These are phyloP conservation scores for Labrus mixtus DNA, from an alignment of 2,113 vertebrate genomes.

Conservation along the genomic window DNA sequence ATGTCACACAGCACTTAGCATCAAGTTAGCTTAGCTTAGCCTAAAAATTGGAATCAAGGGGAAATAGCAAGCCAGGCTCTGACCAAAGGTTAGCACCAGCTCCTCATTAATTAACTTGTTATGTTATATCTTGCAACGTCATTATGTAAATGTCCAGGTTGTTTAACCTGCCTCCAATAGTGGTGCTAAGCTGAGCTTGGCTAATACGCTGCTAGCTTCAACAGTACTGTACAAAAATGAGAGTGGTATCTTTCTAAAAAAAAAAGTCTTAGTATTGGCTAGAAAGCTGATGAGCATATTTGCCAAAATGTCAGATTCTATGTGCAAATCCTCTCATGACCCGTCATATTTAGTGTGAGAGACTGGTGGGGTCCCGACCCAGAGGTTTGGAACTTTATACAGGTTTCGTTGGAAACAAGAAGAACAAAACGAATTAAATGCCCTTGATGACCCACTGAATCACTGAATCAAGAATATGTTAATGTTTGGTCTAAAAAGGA, in stretches of 20 bases:
- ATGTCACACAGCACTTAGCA: not conserved
- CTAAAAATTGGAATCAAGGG: not conserved
- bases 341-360: not conserved
- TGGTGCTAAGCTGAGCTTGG: not conserved
- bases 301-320: not conserved
- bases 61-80: too few relatives aligned
- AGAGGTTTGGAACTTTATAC: not conserved
- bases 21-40: not conserved
- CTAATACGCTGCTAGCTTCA: not conserved
- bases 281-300: too few relatives aligned
- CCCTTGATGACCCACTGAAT: not conserved
- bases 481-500: too few relatives aligned
- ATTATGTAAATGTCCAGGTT: not conserved
- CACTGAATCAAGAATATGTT: too few relatives aligned
- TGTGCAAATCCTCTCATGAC: not conserved
- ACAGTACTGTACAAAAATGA: not conserved
- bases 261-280: too few relatives aligned
- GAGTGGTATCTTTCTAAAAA: too few relatives aligned
- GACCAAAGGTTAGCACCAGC: not conserved
- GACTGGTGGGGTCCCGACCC: not conserved
- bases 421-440: not conserved
- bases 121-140: not conserved
- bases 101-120: not conserved
- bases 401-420: not conserved
- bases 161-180: not conserved